These are phyloP conservation scores for Brachionus calyciflorus DNA, from an alignment of 1,140 invertebrate species.

Conservation along the genomic window DNA sequence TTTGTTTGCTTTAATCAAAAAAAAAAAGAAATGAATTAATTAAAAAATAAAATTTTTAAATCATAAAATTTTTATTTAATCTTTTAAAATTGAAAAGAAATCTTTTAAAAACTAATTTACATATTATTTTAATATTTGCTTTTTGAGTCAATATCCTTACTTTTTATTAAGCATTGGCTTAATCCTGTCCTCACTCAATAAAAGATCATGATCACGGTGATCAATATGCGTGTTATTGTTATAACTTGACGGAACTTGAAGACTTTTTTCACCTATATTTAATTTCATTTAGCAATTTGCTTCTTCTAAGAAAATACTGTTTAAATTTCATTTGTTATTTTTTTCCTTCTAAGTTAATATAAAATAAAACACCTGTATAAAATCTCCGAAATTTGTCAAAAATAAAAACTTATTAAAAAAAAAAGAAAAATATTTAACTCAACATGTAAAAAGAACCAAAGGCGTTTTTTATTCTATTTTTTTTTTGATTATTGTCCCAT, in stretches of 20 bases:
- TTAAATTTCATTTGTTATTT: too few relatives aligned
- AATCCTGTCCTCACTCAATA: neutral
- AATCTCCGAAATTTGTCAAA: too few relatives aligned
- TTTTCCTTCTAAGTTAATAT: too few relatives aligned
- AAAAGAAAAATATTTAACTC: neutral
- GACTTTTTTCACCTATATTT: neutral
- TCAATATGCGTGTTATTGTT: neutral
- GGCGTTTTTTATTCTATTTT: too few relatives aligned
- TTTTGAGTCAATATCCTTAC: neutral
- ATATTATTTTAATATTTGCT: slow-evolving; percentile 21
- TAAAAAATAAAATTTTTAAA: neutral
- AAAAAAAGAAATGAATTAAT: too few relatives aligned
- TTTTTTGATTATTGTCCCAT: neutral
- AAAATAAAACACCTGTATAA: too few relatives aligned
- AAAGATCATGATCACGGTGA: neutral
- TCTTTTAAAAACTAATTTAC: slow-evolving; percentile 24
- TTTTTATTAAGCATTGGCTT: neutral
- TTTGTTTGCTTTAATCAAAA: neutral
- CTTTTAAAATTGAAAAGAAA: slow-evolving; percentile 5
- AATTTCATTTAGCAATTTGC: too few relatives aligned
- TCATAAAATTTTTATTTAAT: neutral
- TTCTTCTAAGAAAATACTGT: too few relatives aligned
- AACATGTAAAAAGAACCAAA: neutral
- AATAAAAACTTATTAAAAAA: too few relatives aligned
- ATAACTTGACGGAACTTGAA: neutral